Evolutionary conservation across 2,888 invertebrate genomes (phyloP), one percentile per base, ranked within the genome.

Genomic region (Trissoscelio sp.): DNA sequence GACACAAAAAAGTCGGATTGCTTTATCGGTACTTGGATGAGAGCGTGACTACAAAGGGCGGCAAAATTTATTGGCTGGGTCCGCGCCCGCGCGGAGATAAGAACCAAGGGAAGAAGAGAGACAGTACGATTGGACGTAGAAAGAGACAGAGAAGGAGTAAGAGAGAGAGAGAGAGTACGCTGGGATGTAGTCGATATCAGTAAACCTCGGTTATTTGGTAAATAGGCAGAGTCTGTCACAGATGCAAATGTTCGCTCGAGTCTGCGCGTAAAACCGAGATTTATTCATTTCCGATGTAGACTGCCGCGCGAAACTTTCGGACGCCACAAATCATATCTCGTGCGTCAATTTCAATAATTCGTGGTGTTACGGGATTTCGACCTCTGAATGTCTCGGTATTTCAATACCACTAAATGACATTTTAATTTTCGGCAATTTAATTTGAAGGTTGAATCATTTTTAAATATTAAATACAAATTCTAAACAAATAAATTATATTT

Each of bases 41-140:
- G 51, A 75, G 66, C 77, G 44, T 72, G 82, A 73, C 75, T 79
- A 79, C 79, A 79, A 82, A 82, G 77, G 82, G 73, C 58, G 22
- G 67, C 55, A 62, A 77, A 79, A 81, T 82, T 77, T 82, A 82
- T 82, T 82, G 73, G 62, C 79, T 48, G 55, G 79, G 77, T 79
- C 70, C 67, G 55, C 42, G 60, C 28, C 44, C 69, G 51, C 55
- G 70, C 31, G 37, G 14, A 69, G 82, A 79, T 82, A 82, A 79
- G 79, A 60, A 60, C 79, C 16, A 51, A 55, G 34, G 42, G 72
- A 55, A 48, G 48, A n/a, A n/a, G n/a, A n/a, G n/a, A n/a, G n/a
- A n/a, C n/a, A n/a, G n/a, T n/a, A n/a, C n/a, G n/a, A n/a, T n/a
- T n/a, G n/a, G n/a, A n/a, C n/a, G n/a, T n/a, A n/a, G n/a, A n/a